Evolutionary conservation across 2,888 invertebrate species (phyloP).

Genomic region (Cremastobaeus sp.): DNA sequence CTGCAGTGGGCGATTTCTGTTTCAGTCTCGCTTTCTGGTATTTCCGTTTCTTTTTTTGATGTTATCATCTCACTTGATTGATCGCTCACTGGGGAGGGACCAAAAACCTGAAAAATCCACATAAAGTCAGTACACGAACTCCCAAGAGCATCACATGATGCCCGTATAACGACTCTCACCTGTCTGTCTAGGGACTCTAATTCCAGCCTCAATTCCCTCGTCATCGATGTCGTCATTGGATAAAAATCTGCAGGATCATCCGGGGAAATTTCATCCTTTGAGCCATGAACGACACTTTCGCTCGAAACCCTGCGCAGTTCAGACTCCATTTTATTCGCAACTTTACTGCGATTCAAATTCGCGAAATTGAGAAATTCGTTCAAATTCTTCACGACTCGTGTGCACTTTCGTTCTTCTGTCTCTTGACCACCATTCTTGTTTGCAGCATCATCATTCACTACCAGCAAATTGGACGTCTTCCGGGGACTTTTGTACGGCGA

Average conservation of each 20-base stretch:
- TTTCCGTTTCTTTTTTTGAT: conserved; percentile 69
- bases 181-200: conserved; percentile 90
- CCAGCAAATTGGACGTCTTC: conserved; percentile 65
- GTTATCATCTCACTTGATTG: conserved; percentile 71
- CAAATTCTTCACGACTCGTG: conserved; percentile 85
- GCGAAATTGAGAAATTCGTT: conserved; percentile 91
- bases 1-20: conserved; percentile 79
- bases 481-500: conserved; percentile 64
- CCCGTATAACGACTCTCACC: too few species aligned
- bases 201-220: conserved; percentile 88
- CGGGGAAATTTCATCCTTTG: conserved; percentile 80
- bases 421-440: conserved; percentile 65
- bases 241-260: conserved; percentile 89
- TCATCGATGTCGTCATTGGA: conserved; percentile 92
- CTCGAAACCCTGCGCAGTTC: conserved; percentile 71
- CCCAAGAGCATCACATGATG: too few species aligned
- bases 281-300: conserved; percentile 69
- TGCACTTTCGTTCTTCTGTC: conserved; percentile 72
- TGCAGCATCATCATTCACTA: conserved; percentile 45
- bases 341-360: conserved; percentile 82
- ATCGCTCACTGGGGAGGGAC: conserved; percentile 78
- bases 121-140: too few species aligned
- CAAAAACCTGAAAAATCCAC: conserved; percentile 84
- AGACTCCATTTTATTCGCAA: conserved; percentile 74
- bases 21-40: conserved; percentile 75